A percentile compares a stretch with the other conserved stretches of the same genome.
These are phyloP conservation scores for Ophioderma brevispina DNA, from an alignment of 35 echinoderm and acorn worm genomes.

Conservation along the genomic window DNA sequence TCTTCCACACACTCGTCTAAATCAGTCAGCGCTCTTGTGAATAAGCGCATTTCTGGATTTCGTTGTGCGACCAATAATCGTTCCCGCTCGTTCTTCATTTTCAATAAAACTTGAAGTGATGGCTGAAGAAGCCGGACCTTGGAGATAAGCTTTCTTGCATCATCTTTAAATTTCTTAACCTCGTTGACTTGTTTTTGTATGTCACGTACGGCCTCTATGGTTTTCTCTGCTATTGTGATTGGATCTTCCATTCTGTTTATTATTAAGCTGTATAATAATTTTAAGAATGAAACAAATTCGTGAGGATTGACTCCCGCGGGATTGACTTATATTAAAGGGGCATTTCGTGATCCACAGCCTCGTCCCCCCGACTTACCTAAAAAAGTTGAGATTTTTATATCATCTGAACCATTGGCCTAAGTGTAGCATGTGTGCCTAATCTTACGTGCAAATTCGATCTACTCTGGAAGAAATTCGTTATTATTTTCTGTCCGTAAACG, in stretches of 20 bases:
- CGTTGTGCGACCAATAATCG: background rate
- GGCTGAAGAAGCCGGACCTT: background rate
- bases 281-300: no score
- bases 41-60: background rate
- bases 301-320: no score
- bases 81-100: background rate
- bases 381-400: no score
- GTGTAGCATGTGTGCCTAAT: no score
- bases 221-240: background rate
- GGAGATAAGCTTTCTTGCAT: background rate
- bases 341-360: no score
- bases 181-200: background rate
- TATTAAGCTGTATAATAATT: no score
- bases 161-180: background rate
- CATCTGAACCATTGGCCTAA: no score
- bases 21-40: background rate
- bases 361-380: no score
- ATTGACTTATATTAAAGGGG: no score
- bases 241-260: background rate
- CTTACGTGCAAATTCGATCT: no score
- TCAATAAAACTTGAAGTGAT: background rate
- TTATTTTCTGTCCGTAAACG: no score
- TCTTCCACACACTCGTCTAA: background rate
- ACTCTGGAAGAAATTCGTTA: no score
- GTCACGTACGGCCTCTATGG: background rate